Conservation (phyloP, 2,888 invertebrate genomes). For the Hypercompe scribonia region DNA sequence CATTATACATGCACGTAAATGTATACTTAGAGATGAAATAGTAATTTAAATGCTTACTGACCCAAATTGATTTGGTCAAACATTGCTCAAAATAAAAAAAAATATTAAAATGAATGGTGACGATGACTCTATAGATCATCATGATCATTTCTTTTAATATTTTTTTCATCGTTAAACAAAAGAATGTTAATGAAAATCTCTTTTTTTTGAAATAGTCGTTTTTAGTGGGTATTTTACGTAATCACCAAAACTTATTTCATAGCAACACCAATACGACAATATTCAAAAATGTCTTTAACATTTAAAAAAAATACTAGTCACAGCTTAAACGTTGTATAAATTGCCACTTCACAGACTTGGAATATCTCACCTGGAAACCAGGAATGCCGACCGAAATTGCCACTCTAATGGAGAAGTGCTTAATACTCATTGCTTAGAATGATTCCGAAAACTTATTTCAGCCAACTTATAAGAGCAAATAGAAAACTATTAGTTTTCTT, state of each 20-base stretch:
- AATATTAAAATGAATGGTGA: too few relatives aligned
- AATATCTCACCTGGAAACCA: background rate
- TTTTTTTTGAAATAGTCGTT: too few relatives aligned
- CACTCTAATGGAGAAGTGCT: constrained; percentile 5
- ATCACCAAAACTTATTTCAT: background rate
- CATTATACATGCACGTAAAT: too few relatives aligned
- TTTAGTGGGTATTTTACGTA: too few relatives aligned
- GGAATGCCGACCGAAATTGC: constrained; percentile 12
- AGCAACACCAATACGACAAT: background rate
- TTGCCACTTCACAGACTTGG: background rate
- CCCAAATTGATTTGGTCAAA: too few relatives aligned
- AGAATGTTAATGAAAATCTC: too few relatives aligned
- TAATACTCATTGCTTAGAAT: constrained; percentile 37
- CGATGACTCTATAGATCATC: too few relatives aligned
- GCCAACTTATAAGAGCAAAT: background rate
- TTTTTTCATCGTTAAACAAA: too few relatives aligned
- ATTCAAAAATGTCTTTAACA: background rate
- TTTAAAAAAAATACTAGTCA: background rate
- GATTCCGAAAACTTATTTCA: constrained; percentile 10
- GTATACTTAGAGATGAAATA: too few relatives aligned
- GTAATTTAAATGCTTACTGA: too few relatives aligned
- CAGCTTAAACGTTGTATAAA: background rate
- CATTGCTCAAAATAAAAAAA: too few relatives aligned
- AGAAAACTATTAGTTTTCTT: background rate
- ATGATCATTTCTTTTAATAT: too few relatives aligned